Evolutionary conservation across 2,888 invertebrate genomes (phyloP).

Genomic region (Pollenia griseotomentosa): DNA sequence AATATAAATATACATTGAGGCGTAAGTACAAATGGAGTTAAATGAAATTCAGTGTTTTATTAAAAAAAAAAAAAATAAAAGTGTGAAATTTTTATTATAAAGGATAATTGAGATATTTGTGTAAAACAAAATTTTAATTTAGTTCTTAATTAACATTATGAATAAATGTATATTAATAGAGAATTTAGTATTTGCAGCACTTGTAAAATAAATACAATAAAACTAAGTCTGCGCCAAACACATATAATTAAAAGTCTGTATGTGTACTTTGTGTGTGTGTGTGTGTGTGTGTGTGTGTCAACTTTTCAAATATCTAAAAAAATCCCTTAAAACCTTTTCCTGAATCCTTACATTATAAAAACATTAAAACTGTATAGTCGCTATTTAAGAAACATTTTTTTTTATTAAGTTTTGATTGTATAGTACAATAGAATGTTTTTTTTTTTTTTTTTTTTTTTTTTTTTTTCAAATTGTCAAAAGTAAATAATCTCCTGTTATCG

Average conservation of each 20-base stretch:
- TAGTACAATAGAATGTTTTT: too few species aligned
- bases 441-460: too few species aligned
- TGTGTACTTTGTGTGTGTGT: constrained; percentile 53
- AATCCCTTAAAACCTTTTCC: neutral
- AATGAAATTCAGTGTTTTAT: constrained; percentile 74
- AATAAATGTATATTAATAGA: constrained; percentile 28
- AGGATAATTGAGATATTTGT: constrained; percentile 32
- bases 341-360: neutral
- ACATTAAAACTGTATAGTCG: too few species aligned
- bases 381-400: too few species aligned
- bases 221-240: constrained; percentile 22
- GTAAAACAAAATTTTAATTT: constrained; percentile 45
- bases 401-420: too few species aligned
- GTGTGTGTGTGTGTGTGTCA: constrained; percentile 36
- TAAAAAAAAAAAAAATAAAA: constrained; percentile 34
- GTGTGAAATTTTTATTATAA: constrained; percentile 63
- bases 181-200: constrained; percentile 62
- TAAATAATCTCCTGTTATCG: too few species aligned
- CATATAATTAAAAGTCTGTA: constrained; percentile 21
- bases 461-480: too few species aligned
- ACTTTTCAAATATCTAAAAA: neutral
- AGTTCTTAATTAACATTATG: constrained; percentile 23
- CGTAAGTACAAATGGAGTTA: constrained; percentile 84
- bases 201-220: constrained; percentile 34
- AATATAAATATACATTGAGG: constrained; percentile 75